Evolutionary conservation across 2,888 invertebrate genomes (phyloP).

Genomic region (Dryococelus australis): DNA sequence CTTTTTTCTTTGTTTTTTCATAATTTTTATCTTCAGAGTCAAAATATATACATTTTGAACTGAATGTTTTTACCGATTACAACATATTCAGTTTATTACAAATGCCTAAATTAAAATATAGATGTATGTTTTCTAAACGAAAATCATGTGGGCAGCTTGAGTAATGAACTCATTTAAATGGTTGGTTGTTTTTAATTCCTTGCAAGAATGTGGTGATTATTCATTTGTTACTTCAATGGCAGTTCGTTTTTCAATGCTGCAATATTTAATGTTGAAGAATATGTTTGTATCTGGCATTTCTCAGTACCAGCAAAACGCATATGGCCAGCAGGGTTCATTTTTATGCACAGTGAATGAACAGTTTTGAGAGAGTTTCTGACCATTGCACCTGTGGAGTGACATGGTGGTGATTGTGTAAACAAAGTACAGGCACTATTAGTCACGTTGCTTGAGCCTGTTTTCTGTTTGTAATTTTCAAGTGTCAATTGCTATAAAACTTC

Average conservation of each 20-base stretch:
- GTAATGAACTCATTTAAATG: too few species aligned
- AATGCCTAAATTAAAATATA: too few species aligned
- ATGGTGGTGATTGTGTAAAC: constrained; percentile 31
- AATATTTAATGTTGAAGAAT: not conserved
- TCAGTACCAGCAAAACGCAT: not conserved
- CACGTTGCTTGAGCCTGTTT: constrained; percentile 34
- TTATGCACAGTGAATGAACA: not conserved
- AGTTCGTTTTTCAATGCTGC: not conserved
- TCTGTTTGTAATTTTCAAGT: constrained; percentile 17
- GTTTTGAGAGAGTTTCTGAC: constrained; percentile 20
- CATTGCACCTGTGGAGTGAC: constrained; percentile 12
- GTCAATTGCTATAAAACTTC: not conserved
- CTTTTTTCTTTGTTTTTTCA: too few species aligned
- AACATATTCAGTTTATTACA: too few species aligned
- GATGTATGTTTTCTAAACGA: too few species aligned
- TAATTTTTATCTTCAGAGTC: too few species aligned
- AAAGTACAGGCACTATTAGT: constrained; percentile 37
- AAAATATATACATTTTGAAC: too few species aligned
- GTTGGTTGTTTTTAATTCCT: not conserved
- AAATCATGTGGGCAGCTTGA: too few species aligned
- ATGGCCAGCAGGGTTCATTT: not conserved
- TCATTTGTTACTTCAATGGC: not conserved
- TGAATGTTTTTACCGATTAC: too few species aligned
- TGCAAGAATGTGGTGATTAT: not conserved
- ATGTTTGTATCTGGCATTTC: not conserved